phyloP scores from a whole-genome alignment of 2,797 vertebrate genomes.

The Phrynocephalus forsythii region DNA sequence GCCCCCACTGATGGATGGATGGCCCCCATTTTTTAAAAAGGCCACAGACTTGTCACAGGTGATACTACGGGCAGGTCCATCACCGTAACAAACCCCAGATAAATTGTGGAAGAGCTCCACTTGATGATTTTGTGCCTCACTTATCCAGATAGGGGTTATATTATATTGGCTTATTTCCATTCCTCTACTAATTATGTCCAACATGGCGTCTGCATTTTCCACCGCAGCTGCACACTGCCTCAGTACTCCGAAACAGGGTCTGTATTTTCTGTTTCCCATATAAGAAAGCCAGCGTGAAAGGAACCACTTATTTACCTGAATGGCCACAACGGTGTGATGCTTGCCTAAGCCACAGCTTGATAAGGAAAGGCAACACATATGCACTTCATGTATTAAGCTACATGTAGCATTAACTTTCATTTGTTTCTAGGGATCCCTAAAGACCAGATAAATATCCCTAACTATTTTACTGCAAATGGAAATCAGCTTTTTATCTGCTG shows the following conservation, averaged over 20 bases:
- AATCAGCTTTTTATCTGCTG: conserved; percentile 68
- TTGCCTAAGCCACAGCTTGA: neutral
- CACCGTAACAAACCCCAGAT: no score
- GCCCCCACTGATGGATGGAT: no score
- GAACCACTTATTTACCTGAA: neutral
- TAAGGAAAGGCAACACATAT: conserved; percentile 15
- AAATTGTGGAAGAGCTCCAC: no score
- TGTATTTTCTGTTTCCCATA: neutral
- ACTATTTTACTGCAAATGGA: conserved; percentile 69
- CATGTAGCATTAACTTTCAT: neutral
- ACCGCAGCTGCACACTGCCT: no score
- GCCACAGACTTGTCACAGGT: no score
- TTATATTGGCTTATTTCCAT: no score
- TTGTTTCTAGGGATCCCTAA: conserved; percentile 64
- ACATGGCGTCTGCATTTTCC: no score
- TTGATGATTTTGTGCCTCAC: no score
- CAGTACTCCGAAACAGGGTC: neutral
- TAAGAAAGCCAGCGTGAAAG: neutral
- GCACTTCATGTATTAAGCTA: conserved; percentile 38
- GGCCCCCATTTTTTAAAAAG: no score
- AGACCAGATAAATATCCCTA: conserved; percentile 66
- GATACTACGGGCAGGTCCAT: no score
- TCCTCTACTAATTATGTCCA: no score
- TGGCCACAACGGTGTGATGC: neutral
- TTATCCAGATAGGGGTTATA: no score